Evolutionary conservation across 2,113 vertebrate genomes (phyloP), one percentile per base, ranked within the genome.

Genomic region (Hippoglossus stenolepis): DNA sequence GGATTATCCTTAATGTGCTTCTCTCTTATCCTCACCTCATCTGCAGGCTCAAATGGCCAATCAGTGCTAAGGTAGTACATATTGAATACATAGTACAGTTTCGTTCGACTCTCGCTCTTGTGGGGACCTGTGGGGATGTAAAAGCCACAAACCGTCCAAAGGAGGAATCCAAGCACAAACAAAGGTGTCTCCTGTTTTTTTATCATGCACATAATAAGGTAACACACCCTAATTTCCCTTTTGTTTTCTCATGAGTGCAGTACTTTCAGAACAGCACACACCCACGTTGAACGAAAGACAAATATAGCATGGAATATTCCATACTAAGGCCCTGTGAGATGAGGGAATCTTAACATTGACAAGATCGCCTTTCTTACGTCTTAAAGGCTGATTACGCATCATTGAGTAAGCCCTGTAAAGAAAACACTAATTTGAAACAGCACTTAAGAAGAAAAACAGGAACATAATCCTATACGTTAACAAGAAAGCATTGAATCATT

Each of bases 161-260:
- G 17, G 5, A 70, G 15, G 1, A 71, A 62, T 64, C 18, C 2
- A 38, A 81, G 20, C 18, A 63, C 10, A 72, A 10, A n/a, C 0
- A 47, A 31, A 12, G 24, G 45, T 15, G 72, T 0, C 15, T 51
- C 38, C 62, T 31, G 3, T 8, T 72, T 17, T 53, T 82, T 59
- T 59, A 75, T 62, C 38, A 53, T 23, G 54, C 35, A 75, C 53
- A 51, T 43, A 12, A 15, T 64, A 57, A 54, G 7, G 28, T 61
- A 64, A 84, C 79, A 87, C 82, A 24, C 81, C 85, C 67, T 84
- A 15, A 31, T 62, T 77, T 64, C 14, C 45, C 10, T 77, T 43
- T 82, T 70, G 54, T 75, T 73, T 83, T 69, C 31, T 76, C 5
- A 40, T 8, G 60, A 51, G 5, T 63, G 4, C 15, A 71, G 54